A percentile compares a stretch with the other conserved stretches of the same genome.
Evolutionary conservation across 35 echinoderm and acorn worm genomes (phyloP).

Genomic region (Apostichopus californicus): DNA sequence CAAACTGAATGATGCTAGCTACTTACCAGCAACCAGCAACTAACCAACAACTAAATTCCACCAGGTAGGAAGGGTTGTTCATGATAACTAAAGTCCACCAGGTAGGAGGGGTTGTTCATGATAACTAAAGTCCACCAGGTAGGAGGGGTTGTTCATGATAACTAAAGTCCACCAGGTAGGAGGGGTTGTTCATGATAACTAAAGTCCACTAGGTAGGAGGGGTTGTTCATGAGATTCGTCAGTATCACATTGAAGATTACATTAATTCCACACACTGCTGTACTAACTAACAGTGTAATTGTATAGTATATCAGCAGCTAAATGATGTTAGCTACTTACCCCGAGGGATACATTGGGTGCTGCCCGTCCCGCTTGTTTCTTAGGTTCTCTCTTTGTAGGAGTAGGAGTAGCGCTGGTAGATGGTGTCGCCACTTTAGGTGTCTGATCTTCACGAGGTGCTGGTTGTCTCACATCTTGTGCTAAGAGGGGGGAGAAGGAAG

Average conservation of each 20-base stretch:
- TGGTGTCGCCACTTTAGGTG: background rate
- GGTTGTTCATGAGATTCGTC: too few species aligned
- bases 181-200: too few species aligned
- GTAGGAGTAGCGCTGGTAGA: background rate
- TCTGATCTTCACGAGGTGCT: background rate
- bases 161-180: too few species aligned
- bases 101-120: accelerated
- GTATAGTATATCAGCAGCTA: too few species aligned
- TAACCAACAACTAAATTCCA: too few species aligned
- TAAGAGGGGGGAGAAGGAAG: background rate
- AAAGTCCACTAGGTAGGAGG: too few species aligned
- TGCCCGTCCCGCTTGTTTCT: background rate
- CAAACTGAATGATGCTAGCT: background rate
- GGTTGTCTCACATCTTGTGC: background rate
- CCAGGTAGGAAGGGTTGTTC: background rate
- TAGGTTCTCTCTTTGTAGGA: background rate
- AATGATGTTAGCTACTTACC: background rate
- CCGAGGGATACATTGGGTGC: background rate
- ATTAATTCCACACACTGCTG: too few species aligned
- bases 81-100: background rate
- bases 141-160: too few species aligned
- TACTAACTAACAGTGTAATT: too few species aligned
- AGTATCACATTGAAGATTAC: too few species aligned
- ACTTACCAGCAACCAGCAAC: background rate
- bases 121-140: too few species aligned